Conservation (phyloP, 2,797 vertebrate species). For the Linurgus olivaceus region DNA sequence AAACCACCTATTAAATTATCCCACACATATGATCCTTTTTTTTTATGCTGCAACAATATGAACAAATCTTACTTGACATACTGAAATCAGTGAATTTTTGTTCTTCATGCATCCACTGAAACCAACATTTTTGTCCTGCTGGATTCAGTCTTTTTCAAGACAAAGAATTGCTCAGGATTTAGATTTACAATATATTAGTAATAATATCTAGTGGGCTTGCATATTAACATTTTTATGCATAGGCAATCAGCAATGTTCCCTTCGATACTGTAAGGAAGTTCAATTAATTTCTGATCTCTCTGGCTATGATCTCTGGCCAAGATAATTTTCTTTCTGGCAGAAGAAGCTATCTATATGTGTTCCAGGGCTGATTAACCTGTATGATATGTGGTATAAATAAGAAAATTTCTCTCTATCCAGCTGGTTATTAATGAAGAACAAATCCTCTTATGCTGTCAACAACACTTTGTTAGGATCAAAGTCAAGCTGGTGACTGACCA, state of each 20-base stretch:
- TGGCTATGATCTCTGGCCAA: background rate
- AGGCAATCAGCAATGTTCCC: background rate
- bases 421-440: constrained; percentile 9
- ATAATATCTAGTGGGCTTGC: background rate
- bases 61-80: background rate
- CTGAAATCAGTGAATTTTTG: background rate
- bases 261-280: background rate
- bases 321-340: constrained; percentile 25
- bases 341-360: background rate
- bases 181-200: background rate
- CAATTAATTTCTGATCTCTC: background rate
- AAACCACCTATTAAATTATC: background rate
- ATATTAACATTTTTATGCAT: background rate
- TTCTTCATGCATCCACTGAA: background rate
- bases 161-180: background rate
- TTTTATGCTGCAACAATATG: background rate
- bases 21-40: background rate
- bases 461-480: background rate
- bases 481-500: background rate
- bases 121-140: background rate
- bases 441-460: background rate
- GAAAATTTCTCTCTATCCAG: background rate
- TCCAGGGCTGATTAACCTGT: background rate
- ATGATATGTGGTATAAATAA: background rate
- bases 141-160: background rate